Evolutionary conservation across 2,888 invertebrate species (phyloP).

Genomic region (Callimorpha dominula): DNA sequence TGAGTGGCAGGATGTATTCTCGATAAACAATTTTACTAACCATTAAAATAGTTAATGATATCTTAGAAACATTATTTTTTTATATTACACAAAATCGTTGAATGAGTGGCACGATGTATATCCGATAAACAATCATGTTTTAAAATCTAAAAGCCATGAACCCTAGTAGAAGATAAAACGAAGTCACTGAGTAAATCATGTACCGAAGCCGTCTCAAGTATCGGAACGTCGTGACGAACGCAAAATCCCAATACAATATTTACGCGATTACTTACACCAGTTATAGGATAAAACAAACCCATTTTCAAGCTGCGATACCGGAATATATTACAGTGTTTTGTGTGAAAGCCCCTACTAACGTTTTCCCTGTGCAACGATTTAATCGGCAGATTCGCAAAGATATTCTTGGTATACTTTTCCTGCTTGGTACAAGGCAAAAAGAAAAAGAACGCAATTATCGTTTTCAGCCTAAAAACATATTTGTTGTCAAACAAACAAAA

Average conservation of each 20-base stretch:
- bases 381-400: neutral
- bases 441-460: neutral
- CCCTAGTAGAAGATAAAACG: conserved; percentile 12
- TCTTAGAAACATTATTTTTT: no score
- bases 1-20: neutral
- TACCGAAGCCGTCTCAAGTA: conserved; percentile 7
- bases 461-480: no score
- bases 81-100: no score
- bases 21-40: neutral
- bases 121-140: neutral
- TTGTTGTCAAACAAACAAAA: no score
- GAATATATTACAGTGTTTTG: conserved; percentile 27
- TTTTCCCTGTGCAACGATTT: neutral
- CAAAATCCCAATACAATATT: conserved; percentile 25
- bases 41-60: no score
- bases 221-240: conserved; percentile 10
- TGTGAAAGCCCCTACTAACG: conserved; percentile 31
- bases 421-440: neutral
- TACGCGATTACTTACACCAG: conserved; percentile 18
- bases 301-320: conserved; percentile 23
- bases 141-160: neutral
- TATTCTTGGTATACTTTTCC: neutral
- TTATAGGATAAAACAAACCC: conserved; percentile 27
- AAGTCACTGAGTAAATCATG: conserved; percentile 5
- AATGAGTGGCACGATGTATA: neutral